A percentile compares a stretch with the other conserved stretches of the same genome.
Evolutionary conservation across 37 sponge, comb jelly and placozoan species (phyloP).

Genomic region (Crambe crambe): DNA sequence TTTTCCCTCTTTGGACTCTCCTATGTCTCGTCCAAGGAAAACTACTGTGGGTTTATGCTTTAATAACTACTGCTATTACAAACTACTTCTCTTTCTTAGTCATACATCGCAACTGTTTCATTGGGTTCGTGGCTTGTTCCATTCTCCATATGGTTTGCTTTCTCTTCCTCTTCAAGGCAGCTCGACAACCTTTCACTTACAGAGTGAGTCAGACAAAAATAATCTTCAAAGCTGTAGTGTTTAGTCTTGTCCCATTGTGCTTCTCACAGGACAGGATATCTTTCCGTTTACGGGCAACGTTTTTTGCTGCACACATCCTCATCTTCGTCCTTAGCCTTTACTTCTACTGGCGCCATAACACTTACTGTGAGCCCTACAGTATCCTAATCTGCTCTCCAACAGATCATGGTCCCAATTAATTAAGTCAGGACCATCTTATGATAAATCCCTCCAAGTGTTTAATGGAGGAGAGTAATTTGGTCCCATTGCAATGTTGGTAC

Average conservation of each 20-base stretch:
- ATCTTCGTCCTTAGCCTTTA: slow-evolving; percentile 38
- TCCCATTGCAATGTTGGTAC: too few species aligned
- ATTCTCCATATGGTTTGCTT: slow-evolving; percentile 53
- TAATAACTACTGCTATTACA: too few species aligned
- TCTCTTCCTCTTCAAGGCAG: slow-evolving; percentile 32
- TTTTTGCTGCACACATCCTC: slow-evolving; percentile 19
- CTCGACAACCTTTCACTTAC: slow-evolving; percentile 23
- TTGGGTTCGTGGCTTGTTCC: slow-evolving; percentile 37
- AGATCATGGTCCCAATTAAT: too few species aligned
- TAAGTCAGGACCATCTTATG: too few species aligned
- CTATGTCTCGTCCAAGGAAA: slow-evolving; percentile 52
- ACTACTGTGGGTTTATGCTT: slow-evolving; percentile 41
- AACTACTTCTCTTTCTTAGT: too few species aligned
- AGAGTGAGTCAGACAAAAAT: slow-evolving; percentile 26
- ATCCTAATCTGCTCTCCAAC: slow-evolving; percentile 27
- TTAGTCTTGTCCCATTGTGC: not conserved
- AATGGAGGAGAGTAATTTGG: too few species aligned
- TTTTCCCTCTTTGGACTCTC: slow-evolving; percentile 43
- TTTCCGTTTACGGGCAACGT: slow-evolving; percentile 21
- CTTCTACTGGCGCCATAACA: slow-evolving; percentile 68
- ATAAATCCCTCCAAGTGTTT: too few species aligned
- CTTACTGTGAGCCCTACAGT: slow-evolving; percentile 76
- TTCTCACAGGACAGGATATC: slow-evolving; percentile 51
- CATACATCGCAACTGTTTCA: slow-evolving; percentile 55
- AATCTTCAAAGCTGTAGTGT: not conserved